Conservation (phyloP, 2,888 invertebrate genomes). For the Eristalis intricaria region DNA sequence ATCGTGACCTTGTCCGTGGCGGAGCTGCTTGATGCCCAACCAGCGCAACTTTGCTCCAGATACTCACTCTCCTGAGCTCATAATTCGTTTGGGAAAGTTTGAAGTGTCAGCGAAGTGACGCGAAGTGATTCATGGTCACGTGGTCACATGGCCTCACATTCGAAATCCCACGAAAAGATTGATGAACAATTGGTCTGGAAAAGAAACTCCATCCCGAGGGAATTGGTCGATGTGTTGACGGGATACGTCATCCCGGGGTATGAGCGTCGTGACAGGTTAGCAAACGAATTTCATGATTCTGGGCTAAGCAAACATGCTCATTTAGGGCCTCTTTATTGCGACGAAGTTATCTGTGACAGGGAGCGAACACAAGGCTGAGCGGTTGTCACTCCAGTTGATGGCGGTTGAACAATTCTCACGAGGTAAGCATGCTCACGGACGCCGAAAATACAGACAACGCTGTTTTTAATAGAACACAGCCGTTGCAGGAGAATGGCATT, state of each 20-base stretch:
- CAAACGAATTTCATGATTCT: not conserved
- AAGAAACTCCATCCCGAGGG: not conserved
- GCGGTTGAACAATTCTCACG: no score
- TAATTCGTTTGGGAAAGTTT: not conserved
- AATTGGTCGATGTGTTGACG: not conserved
- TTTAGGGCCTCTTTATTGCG: not conserved
- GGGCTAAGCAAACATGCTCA: not conserved
- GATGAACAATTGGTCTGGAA: not conserved
- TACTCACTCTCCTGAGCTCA: not conserved
- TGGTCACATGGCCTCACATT: not conserved
- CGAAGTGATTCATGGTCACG: not conserved
- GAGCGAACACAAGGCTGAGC: not conserved
- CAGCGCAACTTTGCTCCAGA: not conserved
- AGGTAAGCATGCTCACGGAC: not conserved
- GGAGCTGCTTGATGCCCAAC: not conserved
- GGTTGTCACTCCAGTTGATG: not conserved
- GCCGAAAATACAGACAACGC: not conserved
- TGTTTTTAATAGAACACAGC: not conserved
- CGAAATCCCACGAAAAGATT: not conserved
- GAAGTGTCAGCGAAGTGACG: not conserved
- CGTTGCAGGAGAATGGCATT: not conserved
- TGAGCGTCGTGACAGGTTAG: not conserved
- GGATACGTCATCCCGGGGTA: not conserved
- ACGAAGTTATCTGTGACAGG: not conserved
- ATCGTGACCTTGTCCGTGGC: not conserved